Evolutionary conservation across 1,140 invertebrate genomes (phyloP), one percentile per base, ranked within the genome.

Genomic region (Battus philenor): DNA sequence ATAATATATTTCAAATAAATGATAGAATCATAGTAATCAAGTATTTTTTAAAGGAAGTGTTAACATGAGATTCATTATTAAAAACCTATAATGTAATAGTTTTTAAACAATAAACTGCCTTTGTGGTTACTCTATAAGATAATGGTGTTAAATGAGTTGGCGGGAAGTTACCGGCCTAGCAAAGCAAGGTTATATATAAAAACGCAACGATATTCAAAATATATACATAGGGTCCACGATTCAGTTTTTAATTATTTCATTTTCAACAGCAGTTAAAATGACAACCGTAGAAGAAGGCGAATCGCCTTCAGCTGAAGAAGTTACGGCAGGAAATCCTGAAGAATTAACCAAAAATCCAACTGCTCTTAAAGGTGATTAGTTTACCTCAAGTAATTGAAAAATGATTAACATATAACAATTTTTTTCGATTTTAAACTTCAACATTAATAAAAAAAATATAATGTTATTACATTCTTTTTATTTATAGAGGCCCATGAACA

Each of bases 401-500:
- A 33, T 33, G 17, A 32, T 7, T n/a, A 32, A 32, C 5, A 10
- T 11, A 1, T 15, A 32, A 4, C 7, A 8, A 33, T n/a, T n/a
- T n/a, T n/a, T n/a, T n/a, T n/a, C n/a, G n/a, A n/a, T 15, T 15
- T 39, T 39, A 0, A 11, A 12, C n/a, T 24, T 29, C 1, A 2
- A 17, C 9, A 27, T 41, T 13, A 15, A 18, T 12, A 8, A 26
- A 16, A 9, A 39, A 18, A 8, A 39, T 17, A 2, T 33, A n/a
- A 8, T 18, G 4, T 33, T 33, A 17, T 9, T 17, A 18, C 9
- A 33, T 17, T 17, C 4, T 20, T 39, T 58, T 48, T 38, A 59
- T 44, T 86, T 85, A 9, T 62, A 93, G 93, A 89, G 58, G 91
- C 93, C 6, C 90, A 93, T 88, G 89, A 93, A 55, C 90, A 93